Evolutionary conservation across 2,888 invertebrate species (phyloP).

Genomic region (Leucophora obtusa): DNA sequence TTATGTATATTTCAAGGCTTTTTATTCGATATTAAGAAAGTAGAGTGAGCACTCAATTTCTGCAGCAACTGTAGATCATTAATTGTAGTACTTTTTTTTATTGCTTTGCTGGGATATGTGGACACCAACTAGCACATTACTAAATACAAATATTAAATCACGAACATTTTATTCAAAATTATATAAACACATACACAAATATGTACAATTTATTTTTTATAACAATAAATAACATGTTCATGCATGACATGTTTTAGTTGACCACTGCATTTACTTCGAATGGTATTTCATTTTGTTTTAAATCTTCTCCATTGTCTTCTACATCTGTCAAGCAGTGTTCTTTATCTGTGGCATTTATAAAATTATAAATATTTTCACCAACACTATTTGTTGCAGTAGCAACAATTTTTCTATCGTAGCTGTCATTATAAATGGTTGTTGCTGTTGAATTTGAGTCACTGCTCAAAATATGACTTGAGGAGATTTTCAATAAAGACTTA

Average conservation of each 20-base stretch:
- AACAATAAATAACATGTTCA: slow-evolving; percentile 12
- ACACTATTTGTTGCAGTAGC: slow-evolving; percentile 6
- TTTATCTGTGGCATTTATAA: slow-evolving; percentile 40
- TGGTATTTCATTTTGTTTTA: slow-evolving; percentile 66
- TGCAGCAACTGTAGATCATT: too few relatives aligned
- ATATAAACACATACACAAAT: too few relatives aligned
- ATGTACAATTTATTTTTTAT: too few relatives aligned
- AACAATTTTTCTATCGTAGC: background rate
- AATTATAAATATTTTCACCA: slow-evolving; percentile 31
- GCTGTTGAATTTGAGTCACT: slow-evolving; percentile 15
- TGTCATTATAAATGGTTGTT: background rate
- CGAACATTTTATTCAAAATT: too few relatives aligned
- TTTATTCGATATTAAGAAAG: too few relatives aligned
- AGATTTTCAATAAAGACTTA: slow-evolving; percentile 75
- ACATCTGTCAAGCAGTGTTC: slow-evolving; percentile 10
- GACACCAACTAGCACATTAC: too few relatives aligned
- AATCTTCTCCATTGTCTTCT: slow-evolving; percentile 24
- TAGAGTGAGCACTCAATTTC: too few relatives aligned
- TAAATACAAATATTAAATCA: too few relatives aligned
- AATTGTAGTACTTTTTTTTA: too few relatives aligned
- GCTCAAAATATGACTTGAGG: slow-evolving; percentile 69
- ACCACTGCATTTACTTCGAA: slow-evolving; percentile 75
- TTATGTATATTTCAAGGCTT: too few relatives aligned
- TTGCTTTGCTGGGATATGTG: too few relatives aligned
- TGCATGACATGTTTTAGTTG: slow-evolving; percentile 61